These are phyloP conservation scores for Nymphalis urticae DNA, from an alignment of 2,888 invertebrate genomes.

Conservation along the genomic window DNA sequence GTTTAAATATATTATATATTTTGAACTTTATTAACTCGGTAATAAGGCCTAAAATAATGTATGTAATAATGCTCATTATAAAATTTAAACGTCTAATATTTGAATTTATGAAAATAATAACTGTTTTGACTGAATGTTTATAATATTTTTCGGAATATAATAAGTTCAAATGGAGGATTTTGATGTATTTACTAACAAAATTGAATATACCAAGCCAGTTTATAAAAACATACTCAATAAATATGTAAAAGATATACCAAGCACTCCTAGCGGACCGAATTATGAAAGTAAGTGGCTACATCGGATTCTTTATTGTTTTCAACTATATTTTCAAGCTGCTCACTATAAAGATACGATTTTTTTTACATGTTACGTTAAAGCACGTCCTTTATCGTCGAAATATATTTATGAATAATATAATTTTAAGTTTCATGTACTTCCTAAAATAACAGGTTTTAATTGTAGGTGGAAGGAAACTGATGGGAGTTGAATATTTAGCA, in stretches of 20 bases:
- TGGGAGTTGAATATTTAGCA: conserved; percentile 65
- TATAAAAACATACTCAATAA: conserved; percentile 64
- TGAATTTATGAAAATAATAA: conserved; percentile 1
- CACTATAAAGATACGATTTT: no score
- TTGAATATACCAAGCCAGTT: conserved; percentile 63
- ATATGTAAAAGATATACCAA: conserved; percentile 60
- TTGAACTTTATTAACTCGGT: no score
- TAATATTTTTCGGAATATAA: background rate
- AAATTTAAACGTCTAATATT: background rate
- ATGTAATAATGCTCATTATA: background rate
- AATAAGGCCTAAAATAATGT: background rate
- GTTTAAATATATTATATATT: no score
- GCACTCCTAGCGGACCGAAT: conserved; percentile 68
- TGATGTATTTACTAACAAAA: conserved; percentile 73
- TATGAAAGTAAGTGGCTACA: conserved; percentile 67
- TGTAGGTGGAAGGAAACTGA: conserved; percentile 65
- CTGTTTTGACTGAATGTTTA: background rate
- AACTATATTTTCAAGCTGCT: no score
- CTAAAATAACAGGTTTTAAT: conserved; percentile 4
- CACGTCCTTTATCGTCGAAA: no score
- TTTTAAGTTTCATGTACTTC: no score
- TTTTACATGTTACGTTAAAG: no score
- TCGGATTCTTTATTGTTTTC: background rate
- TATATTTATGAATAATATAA: no score
- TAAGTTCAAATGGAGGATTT: conserved; percentile 65